These are phyloP conservation scores for Scomber colias DNA, from an alignment of 2,113 vertebrate species.

Conservation along the genomic window DNA sequence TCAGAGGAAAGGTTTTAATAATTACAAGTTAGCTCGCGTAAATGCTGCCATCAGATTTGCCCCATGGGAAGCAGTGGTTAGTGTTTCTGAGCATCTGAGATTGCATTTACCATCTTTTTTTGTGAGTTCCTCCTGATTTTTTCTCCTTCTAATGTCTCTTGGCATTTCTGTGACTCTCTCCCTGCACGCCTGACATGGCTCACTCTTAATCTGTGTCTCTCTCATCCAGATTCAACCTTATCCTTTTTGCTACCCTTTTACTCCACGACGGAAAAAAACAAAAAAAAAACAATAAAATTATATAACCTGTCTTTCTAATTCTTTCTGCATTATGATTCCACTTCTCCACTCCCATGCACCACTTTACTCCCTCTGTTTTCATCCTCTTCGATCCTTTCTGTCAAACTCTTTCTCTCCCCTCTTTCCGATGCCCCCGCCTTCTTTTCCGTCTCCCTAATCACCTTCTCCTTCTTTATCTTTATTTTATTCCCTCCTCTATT, in stretches of 20 bases:
- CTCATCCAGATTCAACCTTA: constrained; percentile 30
- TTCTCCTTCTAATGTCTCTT: background rate
- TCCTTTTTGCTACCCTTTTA: constrained; percentile 45
- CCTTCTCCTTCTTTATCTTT: constrained; percentile 41
- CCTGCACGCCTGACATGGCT: constrained; percentile 38
- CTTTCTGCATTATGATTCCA: constrained; percentile 52
- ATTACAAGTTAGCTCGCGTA: constrained; percentile 22
- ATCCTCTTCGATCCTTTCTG: constrained; percentile 54
- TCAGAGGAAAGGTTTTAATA: constrained; percentile 45
- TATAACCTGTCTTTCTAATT: constrained; percentile 62
- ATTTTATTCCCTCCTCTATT: constrained; percentile 45
- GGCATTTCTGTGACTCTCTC: constrained; percentile 34
- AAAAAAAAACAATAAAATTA: constrained; percentile 56
- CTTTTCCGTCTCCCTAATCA: constrained; percentile 33
- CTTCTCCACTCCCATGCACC: constrained; percentile 38
- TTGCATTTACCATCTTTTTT: constrained; percentile 4
- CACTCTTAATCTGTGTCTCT: constrained; percentile 29
- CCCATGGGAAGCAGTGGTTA: constrained; percentile 1
- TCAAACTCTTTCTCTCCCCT: constrained; percentile 42
- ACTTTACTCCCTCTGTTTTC: constrained; percentile 48
- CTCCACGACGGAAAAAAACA: background rate
- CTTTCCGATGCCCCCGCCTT: constrained; percentile 9
- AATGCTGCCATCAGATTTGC: constrained; percentile 24
- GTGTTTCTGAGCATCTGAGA: background rate
- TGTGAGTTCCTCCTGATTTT: background rate